A percentile compares a stretch with the other conserved stretches of the same genome.
These are phyloP conservation scores for Riparia riparia DNA, from an alignment of 2,113 vertebrate species.

Conservation along the genomic window DNA sequence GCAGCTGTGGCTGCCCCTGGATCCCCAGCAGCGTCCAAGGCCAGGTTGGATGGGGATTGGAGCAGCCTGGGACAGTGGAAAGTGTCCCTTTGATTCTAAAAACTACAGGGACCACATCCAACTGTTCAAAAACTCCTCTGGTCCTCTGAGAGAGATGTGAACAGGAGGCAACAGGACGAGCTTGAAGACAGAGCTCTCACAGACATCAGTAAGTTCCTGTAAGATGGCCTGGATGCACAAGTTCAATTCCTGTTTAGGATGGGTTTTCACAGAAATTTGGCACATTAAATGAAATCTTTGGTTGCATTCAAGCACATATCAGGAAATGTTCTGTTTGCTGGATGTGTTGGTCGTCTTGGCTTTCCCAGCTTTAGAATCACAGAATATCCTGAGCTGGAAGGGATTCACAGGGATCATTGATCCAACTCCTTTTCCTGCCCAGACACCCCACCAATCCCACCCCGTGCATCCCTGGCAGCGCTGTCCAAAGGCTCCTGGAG, in stretches of 20 bases:
- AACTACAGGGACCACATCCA: not conserved
- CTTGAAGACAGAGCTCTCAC: not conserved
- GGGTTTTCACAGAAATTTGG: not conserved
- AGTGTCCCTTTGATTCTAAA: not conserved
- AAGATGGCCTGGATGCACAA: not conserved
- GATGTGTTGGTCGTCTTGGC: not conserved
- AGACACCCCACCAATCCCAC: not conserved
- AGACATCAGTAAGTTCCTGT: not conserved
- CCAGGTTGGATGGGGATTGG: not conserved
- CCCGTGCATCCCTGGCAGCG: fast-evolving
- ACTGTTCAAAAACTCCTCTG: not conserved
- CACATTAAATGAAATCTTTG: not conserved
- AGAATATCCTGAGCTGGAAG: not conserved
- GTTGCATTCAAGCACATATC: not conserved
- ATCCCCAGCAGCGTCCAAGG: not conserved
- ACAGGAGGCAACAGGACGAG: not conserved
- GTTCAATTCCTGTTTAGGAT: not conserved
- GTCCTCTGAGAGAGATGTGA: not conserved
- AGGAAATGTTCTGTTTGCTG: not conserved
- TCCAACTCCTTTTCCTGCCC: fast-evolving
- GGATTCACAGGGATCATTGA: not conserved
- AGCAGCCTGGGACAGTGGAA: not conserved
- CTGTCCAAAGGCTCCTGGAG: not conserved
- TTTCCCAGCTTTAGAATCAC: not conserved
- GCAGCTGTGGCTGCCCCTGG: not conserved